Percentiles rank a stretch among this genome's conserved stretches.
These are phyloP conservation scores for Zapus hudsonius DNA, from an alignment of 2,113 vertebrate genomes.

Conservation along the genomic window DNA sequence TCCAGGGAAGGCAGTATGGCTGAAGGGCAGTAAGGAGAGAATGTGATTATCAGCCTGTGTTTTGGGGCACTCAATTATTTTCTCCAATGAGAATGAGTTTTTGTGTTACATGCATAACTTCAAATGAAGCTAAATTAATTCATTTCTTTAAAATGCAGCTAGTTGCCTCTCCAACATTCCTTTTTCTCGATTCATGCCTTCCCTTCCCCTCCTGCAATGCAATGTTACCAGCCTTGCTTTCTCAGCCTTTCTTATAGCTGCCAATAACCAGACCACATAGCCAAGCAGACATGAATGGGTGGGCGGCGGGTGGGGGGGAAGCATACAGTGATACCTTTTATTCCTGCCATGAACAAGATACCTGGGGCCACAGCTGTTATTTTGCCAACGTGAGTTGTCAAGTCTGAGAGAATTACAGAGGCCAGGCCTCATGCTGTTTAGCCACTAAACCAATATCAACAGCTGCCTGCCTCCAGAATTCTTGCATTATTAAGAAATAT, in stretches of 20 bases:
- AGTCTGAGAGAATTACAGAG: not conserved
- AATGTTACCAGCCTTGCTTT: not conserved
- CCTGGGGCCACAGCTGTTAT: not conserved
- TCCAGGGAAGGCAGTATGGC: not conserved
- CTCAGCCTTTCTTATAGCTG: not conserved
- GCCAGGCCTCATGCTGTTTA: not conserved
- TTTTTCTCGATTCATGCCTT: not conserved
- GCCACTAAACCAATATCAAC: not conserved
- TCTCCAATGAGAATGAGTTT: not conserved
- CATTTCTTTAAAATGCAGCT: not conserved
- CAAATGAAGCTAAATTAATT: not conserved
- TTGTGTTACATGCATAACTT: not conserved
- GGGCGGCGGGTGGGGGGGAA: no score
- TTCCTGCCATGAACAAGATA: not conserved
- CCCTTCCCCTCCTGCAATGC: not conserved
- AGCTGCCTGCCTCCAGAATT: conserved; percentile 5
- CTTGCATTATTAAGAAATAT: conserved; percentile 49
- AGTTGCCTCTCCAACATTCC: not conserved
- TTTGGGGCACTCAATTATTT: not conserved
- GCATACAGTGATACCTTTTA: not conserved
- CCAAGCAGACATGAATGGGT: not conserved
- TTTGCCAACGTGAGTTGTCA: not conserved
- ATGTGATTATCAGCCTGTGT: not conserved
- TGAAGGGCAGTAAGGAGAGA: not conserved
- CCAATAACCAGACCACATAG: not conserved